phyloP scores from a whole-genome alignment of 2,797 vertebrate species.

The Acipenser transmontanus region DNA sequence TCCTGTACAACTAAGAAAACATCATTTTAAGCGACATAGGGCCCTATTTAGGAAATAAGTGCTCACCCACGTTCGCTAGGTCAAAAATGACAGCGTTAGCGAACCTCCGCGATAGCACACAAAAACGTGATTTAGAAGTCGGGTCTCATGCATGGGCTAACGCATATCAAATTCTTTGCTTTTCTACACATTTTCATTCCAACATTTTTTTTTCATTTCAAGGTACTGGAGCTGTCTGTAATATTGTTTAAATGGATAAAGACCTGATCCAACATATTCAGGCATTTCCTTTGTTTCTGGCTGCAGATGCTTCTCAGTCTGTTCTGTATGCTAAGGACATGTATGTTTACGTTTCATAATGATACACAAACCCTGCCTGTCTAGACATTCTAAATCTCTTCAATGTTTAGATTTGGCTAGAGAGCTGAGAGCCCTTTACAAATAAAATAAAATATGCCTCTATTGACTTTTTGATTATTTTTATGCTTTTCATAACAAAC shows the following conservation, averaged over 20 bases:
- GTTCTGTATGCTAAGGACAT: conserved; percentile 20
- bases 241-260: conserved; percentile 5
- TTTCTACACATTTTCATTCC: no score
- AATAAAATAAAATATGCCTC: not conserved
- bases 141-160: no score
- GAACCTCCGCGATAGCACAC: no score
- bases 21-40: no score
- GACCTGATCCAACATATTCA: conserved; percentile 2
- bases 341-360: conserved; percentile 28
- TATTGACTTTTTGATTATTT: conserved; percentile 1
- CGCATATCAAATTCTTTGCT: no score
- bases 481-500: not conserved
- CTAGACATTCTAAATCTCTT: conserved; percentile 14
- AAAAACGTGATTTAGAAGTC: no score
- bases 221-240: no score
- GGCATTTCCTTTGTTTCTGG: conserved; percentile 30
- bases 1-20: no score
- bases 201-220: no score
- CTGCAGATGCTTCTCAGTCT: conserved; percentile 18
- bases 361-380: conserved; percentile 20
- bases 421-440: not conserved
- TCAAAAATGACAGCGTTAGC: no score
- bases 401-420: conserved; percentile 3
- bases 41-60: no score
- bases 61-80: no score